These are phyloP conservation scores for Craseonycteris thonglongyai DNA, from an alignment of 2,113 vertebrate genomes.

Conservation along the genomic window DNA sequence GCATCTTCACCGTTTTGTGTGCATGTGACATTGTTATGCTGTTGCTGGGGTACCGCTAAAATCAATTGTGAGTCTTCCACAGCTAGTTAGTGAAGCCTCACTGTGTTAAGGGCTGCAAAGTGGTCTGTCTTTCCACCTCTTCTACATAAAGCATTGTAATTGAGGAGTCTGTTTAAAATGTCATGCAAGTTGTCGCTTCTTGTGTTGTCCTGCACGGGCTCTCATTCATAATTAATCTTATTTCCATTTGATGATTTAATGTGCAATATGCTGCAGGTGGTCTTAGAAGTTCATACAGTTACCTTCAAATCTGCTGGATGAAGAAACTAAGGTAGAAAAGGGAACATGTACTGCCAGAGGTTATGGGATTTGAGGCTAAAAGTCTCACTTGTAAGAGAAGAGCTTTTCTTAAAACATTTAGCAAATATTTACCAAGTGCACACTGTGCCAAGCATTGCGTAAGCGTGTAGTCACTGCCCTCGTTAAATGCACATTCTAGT, in stretches of 20 bases:
- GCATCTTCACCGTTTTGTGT: conserved; percentile 46
- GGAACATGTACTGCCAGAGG: not conserved
- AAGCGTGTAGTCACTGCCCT: not conserved
- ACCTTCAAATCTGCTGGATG: not conserved
- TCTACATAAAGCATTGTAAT: conserved; percentile 27
- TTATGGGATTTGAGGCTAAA: not conserved
- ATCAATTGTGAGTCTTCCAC: conserved; percentile 72
- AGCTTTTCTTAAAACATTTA: not conserved
- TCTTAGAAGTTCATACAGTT: not conserved
- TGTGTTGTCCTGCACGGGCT: conserved; percentile 43
- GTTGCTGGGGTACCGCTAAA: conserved; percentile 50
- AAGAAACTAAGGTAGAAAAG: not conserved
- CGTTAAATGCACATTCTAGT: not conserved
- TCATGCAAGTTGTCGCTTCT: not conserved
- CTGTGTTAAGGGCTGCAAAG: conserved; percentile 22
- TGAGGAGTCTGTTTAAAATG: conserved; percentile 59
- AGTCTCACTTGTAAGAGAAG: not conserved
- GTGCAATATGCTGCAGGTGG: not conserved
- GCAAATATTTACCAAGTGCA: not conserved
- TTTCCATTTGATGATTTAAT: conserved; percentile 4
- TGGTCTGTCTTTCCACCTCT: conserved; percentile 25
- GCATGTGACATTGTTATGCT: conserved; percentile 55
- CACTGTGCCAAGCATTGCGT: not conserved
- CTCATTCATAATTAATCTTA: conserved; percentile 60
- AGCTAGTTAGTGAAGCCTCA: conserved; percentile 66